Base-by-base conservation (phyloP, 2,113 vertebrate genomes). In the Marmota flaviventris region DNA sequence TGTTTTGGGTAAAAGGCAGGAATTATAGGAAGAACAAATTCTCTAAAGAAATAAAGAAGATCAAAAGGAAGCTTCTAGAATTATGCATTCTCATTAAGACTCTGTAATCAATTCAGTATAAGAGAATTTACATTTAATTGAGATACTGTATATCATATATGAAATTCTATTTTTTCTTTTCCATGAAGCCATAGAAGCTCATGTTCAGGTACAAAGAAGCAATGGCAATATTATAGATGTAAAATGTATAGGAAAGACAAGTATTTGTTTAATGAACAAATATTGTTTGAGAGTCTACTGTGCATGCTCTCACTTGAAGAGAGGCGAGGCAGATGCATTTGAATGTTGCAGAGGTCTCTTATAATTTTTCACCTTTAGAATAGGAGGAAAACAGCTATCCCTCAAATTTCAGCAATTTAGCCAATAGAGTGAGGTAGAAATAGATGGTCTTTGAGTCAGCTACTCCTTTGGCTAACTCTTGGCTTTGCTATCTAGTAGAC, bases 11-110 rank as follows among this genome's bases (percentile, higher is more conserved):
- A 72, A 83, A 85, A 95, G 18, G 56, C 67, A 96, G 73, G 65
- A 88, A 83, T 86, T 84, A 34, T 8, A 81, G 77, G 45, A 78
- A 12, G 37, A 94, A 70, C 1, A 53, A 85, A 91, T 97, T 95
- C 48, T 92, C 87, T 73, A 65, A 93, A 90, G 63, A 85, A 89
- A 89, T 72, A 85, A 84, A 92, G 82, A 96, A 84, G 32, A 48
- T 75, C 16, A 93, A 85, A 93, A 93, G 58, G 73, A 92, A 92
- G 8, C 14, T 77, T 48, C 5, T 42, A 85, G 22, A 89, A 13
- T 45, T 76, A 92, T 10, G 24, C 18, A 81, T 95, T 92, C 18
- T 88, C 29, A 85, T 61, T 53, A 91, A 53, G 67, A 92, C 65
- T 94, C 81, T 61, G 22, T 61, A 73, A 91, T 39, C 20, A 61